These are phyloP conservation scores for Morelia viridis DNA, from an alignment of 2,797 vertebrate species.

Conservation along the genomic window DNA sequence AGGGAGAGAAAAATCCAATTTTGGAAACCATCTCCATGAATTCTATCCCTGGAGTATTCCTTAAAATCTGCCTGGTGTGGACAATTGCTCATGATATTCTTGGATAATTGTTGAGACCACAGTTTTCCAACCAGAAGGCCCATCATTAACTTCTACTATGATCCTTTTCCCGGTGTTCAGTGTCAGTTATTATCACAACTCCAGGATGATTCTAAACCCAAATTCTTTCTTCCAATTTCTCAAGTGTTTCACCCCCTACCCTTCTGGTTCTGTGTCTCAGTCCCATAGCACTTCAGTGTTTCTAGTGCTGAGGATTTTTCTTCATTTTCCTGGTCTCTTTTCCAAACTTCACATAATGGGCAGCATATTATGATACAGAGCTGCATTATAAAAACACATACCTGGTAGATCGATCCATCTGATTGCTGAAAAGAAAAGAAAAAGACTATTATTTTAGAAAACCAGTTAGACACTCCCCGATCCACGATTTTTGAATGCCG, in stretches of 20 bases:
- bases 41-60: neutral
- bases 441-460: neutral
- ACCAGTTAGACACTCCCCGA: neutral
- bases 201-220: neutral
- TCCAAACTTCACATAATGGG: neutral
- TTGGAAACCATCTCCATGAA: neutral
- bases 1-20: neutral
- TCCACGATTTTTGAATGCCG: constrained; percentile 54
- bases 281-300: neutral
- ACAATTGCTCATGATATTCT: neutral
- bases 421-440: neutral
- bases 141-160: too few relatives aligned
- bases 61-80: neutral
- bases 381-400: constrained; percentile 34
- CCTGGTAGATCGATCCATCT: constrained; percentile 16
- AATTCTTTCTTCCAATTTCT: neutral
- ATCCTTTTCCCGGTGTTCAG: too few relatives aligned
- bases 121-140: too few relatives aligned
- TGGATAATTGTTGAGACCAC: neutral
- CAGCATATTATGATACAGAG: constrained; percentile 49
- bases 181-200: too few relatives aligned
- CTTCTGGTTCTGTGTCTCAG: neutral
- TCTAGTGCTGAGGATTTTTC: neutral
- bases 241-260: neutral
- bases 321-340: neutral